Base-by-base conservation (phyloP, 1,140 invertebrate genomes). In the Muscidifurax raptorellus region DNA sequence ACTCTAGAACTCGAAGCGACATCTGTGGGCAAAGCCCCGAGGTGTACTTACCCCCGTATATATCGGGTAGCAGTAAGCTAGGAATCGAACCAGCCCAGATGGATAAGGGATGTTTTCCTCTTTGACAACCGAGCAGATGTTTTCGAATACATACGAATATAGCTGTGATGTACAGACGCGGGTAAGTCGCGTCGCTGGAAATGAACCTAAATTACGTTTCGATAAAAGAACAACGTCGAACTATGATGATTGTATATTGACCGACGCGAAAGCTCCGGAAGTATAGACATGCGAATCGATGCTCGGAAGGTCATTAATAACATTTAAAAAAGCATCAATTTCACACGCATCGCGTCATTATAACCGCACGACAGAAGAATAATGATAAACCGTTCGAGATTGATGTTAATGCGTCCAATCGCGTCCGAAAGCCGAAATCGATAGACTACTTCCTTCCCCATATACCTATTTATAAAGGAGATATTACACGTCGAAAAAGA, bases 361-460 rank as follows among this genome's bases (percentile, higher is more conserved):
- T 30, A 32, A 22, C 36, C 74, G 36, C 13, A 44, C n/a, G 36
- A 44, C 30, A 40, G 10, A 75, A 40, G 10, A 75, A 75, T 32
- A 75, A 75, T 40, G 13, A 5, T 4, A 47, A 76, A 76, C 40
- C 40, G 36, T n/a, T 59, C 18, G 40, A 77, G n/a, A 32, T 80
- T 80, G 78, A 69, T 67, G 44, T 80, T 67, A 77, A 83, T 18
- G 74, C 59, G 0, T 0, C 0, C 15, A n/a, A 44, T 15, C 22
- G 22, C 59, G 0, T 0, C 0, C 15, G 6, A 44, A 7, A 10
- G 22, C 32, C 22, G 27, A 71, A 83, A 83, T 83, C 82, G 75
- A 83, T 83, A 83, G 32, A 59, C 75, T 30, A 83, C 79, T 78
- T 83, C 82, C 75, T 72, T 71, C 40, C 36, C 12, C 32, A 30